These are phyloP conservation scores for Parnassius mnemosyne DNA, from an alignment of 2,888 invertebrate species.

Conservation along the genomic window DNA sequence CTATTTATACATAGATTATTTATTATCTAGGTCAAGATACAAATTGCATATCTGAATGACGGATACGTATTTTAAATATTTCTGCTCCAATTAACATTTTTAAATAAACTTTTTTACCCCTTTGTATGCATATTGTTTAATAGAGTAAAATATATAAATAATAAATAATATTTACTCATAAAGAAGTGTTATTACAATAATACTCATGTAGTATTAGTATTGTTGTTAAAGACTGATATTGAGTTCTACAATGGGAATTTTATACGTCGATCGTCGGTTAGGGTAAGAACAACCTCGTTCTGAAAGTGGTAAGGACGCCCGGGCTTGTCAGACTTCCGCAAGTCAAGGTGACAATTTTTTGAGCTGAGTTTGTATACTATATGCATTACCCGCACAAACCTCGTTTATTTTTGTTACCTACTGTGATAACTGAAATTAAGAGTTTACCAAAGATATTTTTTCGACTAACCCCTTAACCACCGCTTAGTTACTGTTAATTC, in stretches of 20 bases:
- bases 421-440: too few relatives aligned
- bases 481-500: too few relatives aligned
- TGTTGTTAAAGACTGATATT: conserved; percentile 9
- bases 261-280: conserved; percentile 31
- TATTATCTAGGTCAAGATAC: conserved; percentile 26
- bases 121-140: too few relatives aligned
- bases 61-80: conserved; percentile 16
- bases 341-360: conserved; percentile 60
- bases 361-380: conserved; percentile 29
- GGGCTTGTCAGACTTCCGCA: conserved; percentile 58
- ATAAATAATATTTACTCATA: background rate
- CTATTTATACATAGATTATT: conserved; percentile 20
- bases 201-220: conserved; percentile 2
- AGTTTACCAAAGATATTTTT: too few relatives aligned
- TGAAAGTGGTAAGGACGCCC: conserved; percentile 68
- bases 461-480: too few relatives aligned
- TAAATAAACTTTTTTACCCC: background rate
- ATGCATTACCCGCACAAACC: background rate
- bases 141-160: background rate
- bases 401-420: background rate
- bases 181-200: conserved; percentile 11
- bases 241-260: conserved; percentile 15
- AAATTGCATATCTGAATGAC: conserved; percentile 14
- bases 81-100: conserved; percentile 4
- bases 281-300: conserved; percentile 44